Evolutionary conservation across 1,140 invertebrate genomes (phyloP), one percentile per base, ranked within the genome.

Genomic region (Magallana angulata): DNA sequence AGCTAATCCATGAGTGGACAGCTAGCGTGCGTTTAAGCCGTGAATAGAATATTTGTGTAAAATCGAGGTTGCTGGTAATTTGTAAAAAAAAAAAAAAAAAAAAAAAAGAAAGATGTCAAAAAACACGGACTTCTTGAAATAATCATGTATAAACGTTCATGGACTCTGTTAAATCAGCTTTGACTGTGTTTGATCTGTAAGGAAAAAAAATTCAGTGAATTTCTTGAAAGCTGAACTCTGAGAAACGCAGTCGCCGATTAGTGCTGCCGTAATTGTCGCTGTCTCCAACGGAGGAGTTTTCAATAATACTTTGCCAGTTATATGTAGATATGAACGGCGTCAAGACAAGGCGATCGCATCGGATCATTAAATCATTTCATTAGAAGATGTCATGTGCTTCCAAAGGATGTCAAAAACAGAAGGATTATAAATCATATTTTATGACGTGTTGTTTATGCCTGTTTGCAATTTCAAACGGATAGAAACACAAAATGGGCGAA

Each of bases 401-500:
- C 9, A 82, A 57, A 57, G 11, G 11, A 82, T 82, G 57, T 82
- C 81, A 57, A 82, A 57, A 82, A 82, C 68, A 76, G 68, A 48
- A 48, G 36, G 7, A 9, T 82, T 57, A 82, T 82, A 57, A 24
- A n/a, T 57, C 11, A 57, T 56, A 82, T 58, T 18, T 82, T 56
- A 64, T 64, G 14, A 16, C 18, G 62, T 64, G 14, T 64, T 16
- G 62, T 82, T 57, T 24, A 16, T 30, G 48, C 12, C 24, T 80
- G 14, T 24, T 16, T 57, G 9, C 57, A 24, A n/a, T 14, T 24
- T 82, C 57, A 18, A 57, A 82, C 56, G 18, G 7, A 12, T 56
- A 82, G 18, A 64, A 18, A 62, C 57, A 64, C 59, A 71, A 48
- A 24, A 88, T 88, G 84, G 83, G 83, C n/a, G 87, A 88, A 62